These are phyloP conservation scores for Callospermophilus lateralis DNA, from an alignment of 2,113 vertebrate genomes.

Conservation along the genomic window DNA sequence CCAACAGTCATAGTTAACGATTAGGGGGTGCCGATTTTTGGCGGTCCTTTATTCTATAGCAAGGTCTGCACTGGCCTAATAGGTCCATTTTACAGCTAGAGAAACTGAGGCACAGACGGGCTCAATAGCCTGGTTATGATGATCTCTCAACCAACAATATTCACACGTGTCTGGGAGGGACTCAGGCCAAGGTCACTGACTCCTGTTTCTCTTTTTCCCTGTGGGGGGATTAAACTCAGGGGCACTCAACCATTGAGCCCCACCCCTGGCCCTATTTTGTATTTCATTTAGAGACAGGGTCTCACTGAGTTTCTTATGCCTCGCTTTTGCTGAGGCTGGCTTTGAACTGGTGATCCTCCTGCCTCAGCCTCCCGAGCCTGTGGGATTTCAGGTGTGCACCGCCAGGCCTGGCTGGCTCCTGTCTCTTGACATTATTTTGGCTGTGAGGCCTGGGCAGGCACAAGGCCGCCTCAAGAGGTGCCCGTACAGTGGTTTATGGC, in stretches of 20 bases:
- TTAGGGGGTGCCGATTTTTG: background rate
- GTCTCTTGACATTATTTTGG: background rate
- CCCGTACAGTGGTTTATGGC: too few species aligned
- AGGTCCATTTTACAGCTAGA: background rate
- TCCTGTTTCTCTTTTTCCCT: background rate
- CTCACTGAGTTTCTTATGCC: too few species aligned
- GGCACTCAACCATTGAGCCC: too few species aligned
- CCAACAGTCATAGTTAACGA: background rate
- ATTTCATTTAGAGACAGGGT: too few species aligned
- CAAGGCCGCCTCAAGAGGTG: background rate
- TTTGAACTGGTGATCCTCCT: too few species aligned
- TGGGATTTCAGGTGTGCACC: too few species aligned
- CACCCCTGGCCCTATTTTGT: too few species aligned
- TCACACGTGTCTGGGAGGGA: background rate
- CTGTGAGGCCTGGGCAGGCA: too few species aligned
- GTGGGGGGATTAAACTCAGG: too few species aligned
- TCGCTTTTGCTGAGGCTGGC: too few species aligned
- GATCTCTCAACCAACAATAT: background rate
- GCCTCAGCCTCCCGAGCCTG: too few species aligned
- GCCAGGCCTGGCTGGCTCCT: too few species aligned
- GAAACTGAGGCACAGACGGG: background rate
- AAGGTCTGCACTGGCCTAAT: background rate
- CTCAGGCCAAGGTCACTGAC: background rate
- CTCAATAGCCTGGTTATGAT: background rate
- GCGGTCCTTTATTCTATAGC: background rate